A percentile compares a stretch with the other conserved stretches of the same genome.
Conservation (phyloP, 2,113 vertebrate species). For the Lepisosteus oculatus region DNA sequence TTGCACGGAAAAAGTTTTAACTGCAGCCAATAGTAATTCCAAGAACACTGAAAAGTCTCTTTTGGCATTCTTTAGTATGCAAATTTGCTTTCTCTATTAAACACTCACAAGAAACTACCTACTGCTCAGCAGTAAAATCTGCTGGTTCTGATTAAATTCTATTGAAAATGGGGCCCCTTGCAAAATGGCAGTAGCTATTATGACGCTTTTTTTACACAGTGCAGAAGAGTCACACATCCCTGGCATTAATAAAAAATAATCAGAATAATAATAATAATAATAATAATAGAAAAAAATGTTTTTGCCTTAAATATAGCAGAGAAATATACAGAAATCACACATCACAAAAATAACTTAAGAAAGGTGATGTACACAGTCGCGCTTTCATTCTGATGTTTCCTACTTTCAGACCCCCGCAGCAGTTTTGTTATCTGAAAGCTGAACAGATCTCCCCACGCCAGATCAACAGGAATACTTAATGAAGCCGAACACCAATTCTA, state of each 20-base stretch:
- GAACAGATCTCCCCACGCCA: neutral
- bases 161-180: slow-evolving; percentile 10
- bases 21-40: too few relatives aligned
- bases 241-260: slow-evolving; percentile 49
- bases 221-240: slow-evolving; percentile 50
- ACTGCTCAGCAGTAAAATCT: slow-evolving; percentile 48
- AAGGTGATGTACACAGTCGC: slow-evolving; percentile 36
- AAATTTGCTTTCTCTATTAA: neutral
- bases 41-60: too few relatives aligned
- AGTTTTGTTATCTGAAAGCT: slow-evolving; percentile 19
- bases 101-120: slow-evolving; percentile 26
- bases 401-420: slow-evolving; percentile 9
- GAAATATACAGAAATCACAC: slow-evolving; percentile 39
- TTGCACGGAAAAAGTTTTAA: too few relatives aligned
- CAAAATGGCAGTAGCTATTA: slow-evolving; percentile 1
- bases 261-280: slow-evolving; percentile 1
- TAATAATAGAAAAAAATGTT: slow-evolving; percentile 26
- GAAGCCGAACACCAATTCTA: neutral
- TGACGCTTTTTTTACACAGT: slow-evolving; percentile 32
- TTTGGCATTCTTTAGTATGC: neutral
- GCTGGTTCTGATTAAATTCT: neutral
- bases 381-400: slow-evolving; percentile 7
- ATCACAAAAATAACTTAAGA: slow-evolving; percentile 46
- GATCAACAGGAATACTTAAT: slow-evolving; percentile 4
- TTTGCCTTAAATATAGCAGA: slow-evolving; percentile 34